A percentile compares a stretch with the other conserved stretches of the same genome.
phyloP scores from a whole-genome alignment of 2,797 vertebrate genomes.

The Sebastes hubbsi region DNA sequence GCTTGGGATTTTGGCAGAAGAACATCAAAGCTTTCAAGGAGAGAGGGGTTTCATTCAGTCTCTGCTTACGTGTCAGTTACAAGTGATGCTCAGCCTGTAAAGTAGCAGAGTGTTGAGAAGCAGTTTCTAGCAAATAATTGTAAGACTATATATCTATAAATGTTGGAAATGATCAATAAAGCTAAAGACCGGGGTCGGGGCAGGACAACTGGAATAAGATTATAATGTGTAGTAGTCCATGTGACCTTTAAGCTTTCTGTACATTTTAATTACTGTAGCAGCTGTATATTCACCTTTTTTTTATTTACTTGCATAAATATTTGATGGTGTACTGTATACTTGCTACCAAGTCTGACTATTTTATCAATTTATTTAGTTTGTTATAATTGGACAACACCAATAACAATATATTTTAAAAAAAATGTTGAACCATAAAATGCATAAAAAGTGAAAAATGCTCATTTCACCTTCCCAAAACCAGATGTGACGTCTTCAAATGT shows the following conservation, averaged over 20 bases:
- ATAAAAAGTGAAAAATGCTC: not conserved
- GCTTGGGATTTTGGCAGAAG: conserved; percentile 58
- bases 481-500: not conserved
- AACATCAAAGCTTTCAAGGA: conserved; percentile 66
- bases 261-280: no score
- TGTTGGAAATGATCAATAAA: no score
- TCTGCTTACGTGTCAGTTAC: conserved; percentile 39
- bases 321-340: no score
- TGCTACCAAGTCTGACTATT: no score
- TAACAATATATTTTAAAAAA: not conserved
- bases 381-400: no score
- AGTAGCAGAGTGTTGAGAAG: conserved; percentile 28
- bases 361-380: no score
- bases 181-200: no score
- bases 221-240: no score
- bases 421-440: not conserved
- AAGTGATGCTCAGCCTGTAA: conserved; percentile 50
- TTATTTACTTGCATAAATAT: no score
- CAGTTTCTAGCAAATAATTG: not conserved
- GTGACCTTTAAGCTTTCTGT: no score
- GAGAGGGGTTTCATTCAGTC: conserved; percentile 36
- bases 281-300: no score
- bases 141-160: not conserved
- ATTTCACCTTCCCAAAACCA: not conserved
- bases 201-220: no score